Conservation (phyloP, 2,888 invertebrate species). For the Spilosoma lubricipeda region DNA sequence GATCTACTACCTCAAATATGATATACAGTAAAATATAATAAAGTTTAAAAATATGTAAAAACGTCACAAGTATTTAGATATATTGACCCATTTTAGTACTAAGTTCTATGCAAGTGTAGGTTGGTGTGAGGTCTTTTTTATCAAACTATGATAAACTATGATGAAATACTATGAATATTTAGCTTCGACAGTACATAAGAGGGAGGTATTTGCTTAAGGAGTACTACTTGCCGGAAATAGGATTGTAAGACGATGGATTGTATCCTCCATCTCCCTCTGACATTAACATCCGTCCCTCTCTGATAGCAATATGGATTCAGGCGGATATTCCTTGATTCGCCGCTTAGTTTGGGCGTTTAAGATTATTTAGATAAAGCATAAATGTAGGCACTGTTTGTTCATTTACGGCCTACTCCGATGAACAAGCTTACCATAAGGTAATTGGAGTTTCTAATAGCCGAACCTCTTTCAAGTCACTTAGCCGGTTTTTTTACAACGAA, state of each 20-base stretch:
- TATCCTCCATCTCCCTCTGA: constrained; percentile 45
- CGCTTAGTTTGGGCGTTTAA: constrained; percentile 37
- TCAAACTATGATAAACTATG: no score
- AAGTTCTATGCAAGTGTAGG: no score
- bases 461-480: no score
- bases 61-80: no score
- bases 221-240: constrained; percentile 59
- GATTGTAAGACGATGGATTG: constrained; percentile 58
- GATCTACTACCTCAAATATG: no score
- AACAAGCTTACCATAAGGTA: no score
- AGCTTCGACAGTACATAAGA: constrained; percentile 43
- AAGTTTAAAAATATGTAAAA: no score
- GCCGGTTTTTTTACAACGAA: no score
- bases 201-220: constrained; percentile 64
- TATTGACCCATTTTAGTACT: no score
- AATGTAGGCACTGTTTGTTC: neutral
- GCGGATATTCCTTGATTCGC: constrained; percentile 28
- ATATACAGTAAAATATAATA: no score
- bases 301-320: constrained; percentile 47
- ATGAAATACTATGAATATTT: neutral
- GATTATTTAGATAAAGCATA: constrained; percentile 28
- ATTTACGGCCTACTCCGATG: neutral
- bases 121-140: no score
- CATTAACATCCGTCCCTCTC: constrained; percentile 28
- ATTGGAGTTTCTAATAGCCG: neutral